A percentile compares a stretch with the other conserved stretches of the same genome.
Conservation (phyloP, 2,797 vertebrate species). For the Sebastes iracundus region DNA sequence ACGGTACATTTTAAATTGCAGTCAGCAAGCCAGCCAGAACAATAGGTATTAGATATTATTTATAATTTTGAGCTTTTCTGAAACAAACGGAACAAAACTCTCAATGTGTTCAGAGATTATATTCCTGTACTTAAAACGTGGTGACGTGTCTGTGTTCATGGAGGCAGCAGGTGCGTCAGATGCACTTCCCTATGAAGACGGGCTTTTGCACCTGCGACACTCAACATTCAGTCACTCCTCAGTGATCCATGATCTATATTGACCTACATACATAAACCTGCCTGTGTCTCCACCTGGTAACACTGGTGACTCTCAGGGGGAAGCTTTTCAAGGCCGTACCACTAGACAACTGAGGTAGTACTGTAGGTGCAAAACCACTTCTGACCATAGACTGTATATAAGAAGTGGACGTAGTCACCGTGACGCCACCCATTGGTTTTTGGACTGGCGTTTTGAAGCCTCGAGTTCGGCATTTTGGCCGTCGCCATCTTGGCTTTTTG, state of each 20-base stretch:
- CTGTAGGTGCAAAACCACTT: background rate
- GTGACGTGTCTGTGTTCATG: background rate
- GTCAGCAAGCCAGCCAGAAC: background rate
- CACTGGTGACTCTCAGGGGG: background rate
- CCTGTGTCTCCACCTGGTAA: conserved; percentile 18
- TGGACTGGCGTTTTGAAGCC: no score
- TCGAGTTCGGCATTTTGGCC: no score
- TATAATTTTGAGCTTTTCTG: background rate
- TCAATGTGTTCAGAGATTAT: background rate
- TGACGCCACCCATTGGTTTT: no score
- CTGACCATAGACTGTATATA: background rate
- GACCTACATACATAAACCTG: conserved; percentile 21
- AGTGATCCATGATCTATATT: conserved; percentile 37
- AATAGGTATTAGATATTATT: background rate
- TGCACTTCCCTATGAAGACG: conserved; percentile 19
- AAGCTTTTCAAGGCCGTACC: background rate
- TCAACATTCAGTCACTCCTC: conserved; percentile 17
- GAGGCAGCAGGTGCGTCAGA: conserved; percentile 31
- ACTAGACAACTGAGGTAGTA: background rate
- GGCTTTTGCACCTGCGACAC: conserved; percentile 28
- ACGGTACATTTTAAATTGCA: background rate
- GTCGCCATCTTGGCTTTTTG: no score
- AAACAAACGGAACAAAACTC: background rate
- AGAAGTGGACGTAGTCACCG: no score
- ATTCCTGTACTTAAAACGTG: background rate